These are phyloP conservation scores for Umimayanthus kanabou DNA, from an alignment of 92 coral and sea anemone species.

Conservation along the genomic window DNA sequence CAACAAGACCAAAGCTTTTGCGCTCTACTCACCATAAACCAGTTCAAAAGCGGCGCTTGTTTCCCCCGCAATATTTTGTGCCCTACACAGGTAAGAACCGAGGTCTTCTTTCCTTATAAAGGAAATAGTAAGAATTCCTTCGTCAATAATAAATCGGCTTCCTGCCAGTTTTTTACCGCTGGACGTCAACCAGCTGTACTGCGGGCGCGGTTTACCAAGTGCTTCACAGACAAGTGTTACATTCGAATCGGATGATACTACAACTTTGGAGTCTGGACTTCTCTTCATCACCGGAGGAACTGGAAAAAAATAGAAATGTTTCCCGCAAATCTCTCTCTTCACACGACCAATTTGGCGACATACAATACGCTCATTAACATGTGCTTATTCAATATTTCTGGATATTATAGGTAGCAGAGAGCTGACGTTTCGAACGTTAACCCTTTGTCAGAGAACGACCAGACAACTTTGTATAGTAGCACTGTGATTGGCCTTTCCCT, in stretches of 20 bases:
- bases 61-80: conserved; percentile 22
- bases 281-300: conserved; percentile 20
- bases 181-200: conserved; percentile 32
- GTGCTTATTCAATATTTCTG: no score
- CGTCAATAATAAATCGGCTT: background rate
- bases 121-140: conserved; percentile 24
- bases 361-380: background rate
- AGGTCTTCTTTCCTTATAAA: background rate
- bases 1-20: no score
- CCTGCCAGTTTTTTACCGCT: conserved; percentile 13
- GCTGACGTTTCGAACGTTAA: no score
- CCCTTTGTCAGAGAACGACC: no score
- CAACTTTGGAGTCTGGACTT: background rate
- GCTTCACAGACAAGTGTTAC: conserved; percentile 28
- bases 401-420: no score
- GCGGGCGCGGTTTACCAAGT: conserved; percentile 29
- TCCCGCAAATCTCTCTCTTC: background rate
- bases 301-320: background rate
- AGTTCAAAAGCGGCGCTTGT: conserved; percentile 7
- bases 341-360: background rate
- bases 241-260: background rate
- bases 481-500: no score
- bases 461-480: no score
- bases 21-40: background rate
- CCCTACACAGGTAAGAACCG: conserved; percentile 17